Base-by-base conservation (phyloP, 1,140 invertebrate species). In the Trachelipus rathkii region DNA sequence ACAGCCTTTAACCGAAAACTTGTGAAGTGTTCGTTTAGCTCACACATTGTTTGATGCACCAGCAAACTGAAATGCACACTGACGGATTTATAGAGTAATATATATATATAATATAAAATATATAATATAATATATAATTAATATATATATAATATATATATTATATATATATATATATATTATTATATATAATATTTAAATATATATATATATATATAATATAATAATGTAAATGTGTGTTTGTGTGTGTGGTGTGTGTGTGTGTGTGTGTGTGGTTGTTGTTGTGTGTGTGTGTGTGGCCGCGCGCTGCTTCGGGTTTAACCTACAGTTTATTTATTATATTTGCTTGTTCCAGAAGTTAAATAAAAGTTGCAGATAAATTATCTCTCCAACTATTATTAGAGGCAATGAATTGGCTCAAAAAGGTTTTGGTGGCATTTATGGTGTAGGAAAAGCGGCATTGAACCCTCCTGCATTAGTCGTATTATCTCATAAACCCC, bases 371-470 rank as follows among this genome's bases (percentile, higher is more conserved):
- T 70, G 91, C 87, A 13, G 85, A 87, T 19, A 85, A 89, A 44
- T 84, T 95, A 19, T 88, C 89, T 24, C 88, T 93, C 89, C 91
- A 0, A 85, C 85, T 13, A 87, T 95, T 0, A 93, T 95, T 79
- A 87, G 89, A 67, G 93, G 92, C 11, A 89, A 93, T 83, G 92
- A 94, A 81, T 83, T 95, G 44, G 84, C 87, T 4, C 86, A 88
- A 50, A 88, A 88, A 76, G 93, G 93, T 44, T 91, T 95, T 85
- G 93, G 93, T 77, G 93, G 94, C 23, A 90, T 96, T 45, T 95
- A 95, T 86, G 91, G 92, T 74, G 94, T 97, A 23, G 95, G 93
- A 50, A 92, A 92, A 85, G 92, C 92, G 6, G 92, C 93, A 0
- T 84, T 84, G 10, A 87, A 89, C 50, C 90, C 90, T 0, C 95